phyloP scores from a whole-genome alignment of 2,113 vertebrate species.

The Limanda limanda region DNA sequence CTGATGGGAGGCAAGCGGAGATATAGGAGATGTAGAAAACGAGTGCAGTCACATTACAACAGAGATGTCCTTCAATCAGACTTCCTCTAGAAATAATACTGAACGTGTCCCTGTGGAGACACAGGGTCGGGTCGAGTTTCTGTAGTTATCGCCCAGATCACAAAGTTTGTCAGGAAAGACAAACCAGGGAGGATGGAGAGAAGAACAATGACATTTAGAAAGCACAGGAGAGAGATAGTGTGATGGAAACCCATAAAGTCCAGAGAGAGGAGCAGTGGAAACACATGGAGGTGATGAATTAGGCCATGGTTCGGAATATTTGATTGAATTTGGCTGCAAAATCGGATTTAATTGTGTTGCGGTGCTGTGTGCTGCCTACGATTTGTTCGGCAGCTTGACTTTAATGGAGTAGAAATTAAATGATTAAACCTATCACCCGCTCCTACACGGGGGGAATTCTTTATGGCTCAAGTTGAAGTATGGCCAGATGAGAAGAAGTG shows the following conservation, averaged over 20 bases:
- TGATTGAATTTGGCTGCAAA: conserved; percentile 59
- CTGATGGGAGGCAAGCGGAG: not conserved
- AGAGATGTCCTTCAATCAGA: conserved; percentile 49
- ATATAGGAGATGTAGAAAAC: not conserved
- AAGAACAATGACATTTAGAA: conserved; percentile 22
- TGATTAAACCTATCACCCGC: conserved; percentile 43
- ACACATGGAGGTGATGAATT: conserved; percentile 48
- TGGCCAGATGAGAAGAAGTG: conserved; percentile 25
- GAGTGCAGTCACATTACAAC: conserved; percentile 29
- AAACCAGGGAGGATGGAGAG: conserved; percentile 3
- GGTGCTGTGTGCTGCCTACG: conserved; percentile 27
- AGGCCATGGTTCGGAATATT: conserved; percentile 48
- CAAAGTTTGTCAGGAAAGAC: conserved; percentile 13
- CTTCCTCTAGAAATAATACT: conserved; percentile 24
- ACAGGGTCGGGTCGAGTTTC: conserved; percentile 18
- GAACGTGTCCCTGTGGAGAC: conserved; percentile 5
- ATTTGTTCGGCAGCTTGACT: conserved; percentile 54
- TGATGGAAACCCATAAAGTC: conserved; percentile 24
- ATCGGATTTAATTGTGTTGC: conserved; percentile 61
- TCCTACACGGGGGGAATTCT: conserved; percentile 25
- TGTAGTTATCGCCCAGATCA: conserved; percentile 23
- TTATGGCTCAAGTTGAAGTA: conserved; percentile 46
- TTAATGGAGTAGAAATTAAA: conserved; percentile 63
- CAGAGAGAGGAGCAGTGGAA: not conserved
- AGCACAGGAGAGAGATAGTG: not conserved